Percentiles rank a stretch among this genome's conserved stretches.
Conservation (phyloP, 2,888 invertebrate genomes). For the Agrilus cyanescens region DNA sequence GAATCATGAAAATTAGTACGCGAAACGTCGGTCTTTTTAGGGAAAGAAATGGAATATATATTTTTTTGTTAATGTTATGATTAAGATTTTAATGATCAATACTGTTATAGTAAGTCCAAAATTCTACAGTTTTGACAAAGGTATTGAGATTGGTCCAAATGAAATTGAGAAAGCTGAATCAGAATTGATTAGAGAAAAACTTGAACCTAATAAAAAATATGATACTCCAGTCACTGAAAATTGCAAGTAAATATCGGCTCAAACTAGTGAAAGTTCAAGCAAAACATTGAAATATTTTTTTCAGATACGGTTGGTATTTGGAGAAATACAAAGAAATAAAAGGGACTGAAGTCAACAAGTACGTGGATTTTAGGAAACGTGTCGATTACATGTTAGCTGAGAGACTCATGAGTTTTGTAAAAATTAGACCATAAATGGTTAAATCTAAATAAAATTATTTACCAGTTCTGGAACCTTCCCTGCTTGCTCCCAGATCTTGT, state of each 20-base stretch:
- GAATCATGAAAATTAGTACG: no score
- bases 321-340: slow-evolving; percentile 21
- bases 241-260: slow-evolving; percentile 24
- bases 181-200: no score
- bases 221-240: slow-evolving; percentile 30
- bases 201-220: slow-evolving; percentile 21
- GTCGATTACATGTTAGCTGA: slow-evolving; percentile 32
- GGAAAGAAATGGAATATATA: no score
- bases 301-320: slow-evolving; percentile 34
- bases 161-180: slow-evolving; percentile 12
- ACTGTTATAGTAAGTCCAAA: slow-evolving; percentile 17
- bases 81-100: no score
- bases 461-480: slow-evolving; percentile 87
- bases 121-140: slow-evolving; percentile 23
- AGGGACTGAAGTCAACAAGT: slow-evolving; percentile 24
- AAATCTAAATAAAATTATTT: slow-evolving; percentile 15
- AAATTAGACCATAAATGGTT: slow-evolving; percentile 21
- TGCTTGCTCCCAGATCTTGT: slow-evolving; percentile 68
- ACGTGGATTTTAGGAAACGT: slow-evolving; percentile 36
- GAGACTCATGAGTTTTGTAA: slow-evolving; percentile 29
- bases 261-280: background rate
- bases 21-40: no score
- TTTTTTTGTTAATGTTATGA: no score
- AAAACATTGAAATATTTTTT: slow-evolving; percentile 5
- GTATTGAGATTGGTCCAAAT: slow-evolving; percentile 18